Percentiles rank a stretch among this genome's conserved stretches.
Conservation (phyloP, 2,888 invertebrate species). For the Drosophila melanocephala region DNA sequence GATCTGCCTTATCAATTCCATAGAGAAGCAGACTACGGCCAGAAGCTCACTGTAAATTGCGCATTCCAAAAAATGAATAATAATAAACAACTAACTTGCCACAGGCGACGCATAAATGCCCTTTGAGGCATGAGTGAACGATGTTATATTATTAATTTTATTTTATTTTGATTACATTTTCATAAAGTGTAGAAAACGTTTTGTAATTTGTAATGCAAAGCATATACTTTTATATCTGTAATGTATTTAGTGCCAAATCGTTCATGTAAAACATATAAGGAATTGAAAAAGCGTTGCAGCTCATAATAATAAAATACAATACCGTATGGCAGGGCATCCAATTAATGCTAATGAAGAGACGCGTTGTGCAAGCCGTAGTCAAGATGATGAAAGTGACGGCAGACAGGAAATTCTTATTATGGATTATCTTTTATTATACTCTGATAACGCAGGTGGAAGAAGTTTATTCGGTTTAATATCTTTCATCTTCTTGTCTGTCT, state of each 20-base stretch:
- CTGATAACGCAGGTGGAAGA: neutral
- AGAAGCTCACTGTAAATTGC: slow-evolving; percentile 48
- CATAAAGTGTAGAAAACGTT: neutral
- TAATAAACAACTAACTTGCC: neutral
- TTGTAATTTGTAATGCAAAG: neutral
- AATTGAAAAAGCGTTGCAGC: neutral
- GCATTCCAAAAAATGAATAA: slow-evolving; percentile 51
- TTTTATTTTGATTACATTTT: neutral
- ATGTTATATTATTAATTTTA: neutral
- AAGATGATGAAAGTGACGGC: neutral
- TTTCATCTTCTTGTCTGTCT: neutral
- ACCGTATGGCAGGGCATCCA: neutral
- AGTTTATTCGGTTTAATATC: neutral
- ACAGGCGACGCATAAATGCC: slow-evolving; percentile 7
- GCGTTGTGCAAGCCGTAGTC: neutral
- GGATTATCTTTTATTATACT: slow-evolving; percentile 8
- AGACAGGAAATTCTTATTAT: slow-evolving; percentile 14
- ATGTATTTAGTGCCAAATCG: neutral
- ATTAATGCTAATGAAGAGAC: neutral
- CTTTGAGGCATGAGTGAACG: slow-evolving; percentile 1
- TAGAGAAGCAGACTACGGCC: slow-evolving; percentile 19
- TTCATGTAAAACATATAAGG: neutral
- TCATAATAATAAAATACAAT: neutral
- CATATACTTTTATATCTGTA: neutral
- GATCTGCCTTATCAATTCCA: slow-evolving; percentile 54